These are phyloP conservation scores for Xenopus petersii DNA, from an alignment of 2,797 vertebrate genomes.

Conservation along the genomic window DNA sequence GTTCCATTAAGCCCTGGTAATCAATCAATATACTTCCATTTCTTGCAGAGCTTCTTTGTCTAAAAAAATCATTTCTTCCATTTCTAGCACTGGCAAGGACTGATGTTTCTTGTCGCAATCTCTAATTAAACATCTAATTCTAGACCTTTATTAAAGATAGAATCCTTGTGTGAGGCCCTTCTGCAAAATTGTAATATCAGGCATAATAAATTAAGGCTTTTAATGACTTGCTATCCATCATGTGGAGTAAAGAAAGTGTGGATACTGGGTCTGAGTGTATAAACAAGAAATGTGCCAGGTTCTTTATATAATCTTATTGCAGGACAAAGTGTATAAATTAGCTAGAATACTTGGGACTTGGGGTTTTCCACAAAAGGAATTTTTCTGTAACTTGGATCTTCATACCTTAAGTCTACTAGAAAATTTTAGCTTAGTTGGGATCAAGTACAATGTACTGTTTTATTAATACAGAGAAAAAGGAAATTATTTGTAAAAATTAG, in stretches of 20 bases:
- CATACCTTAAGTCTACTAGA: no score
- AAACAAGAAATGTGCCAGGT: slow-evolving; percentile 3
- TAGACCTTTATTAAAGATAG: slow-evolving; percentile 25
- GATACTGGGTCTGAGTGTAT: neutral
- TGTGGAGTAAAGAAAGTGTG: neutral
- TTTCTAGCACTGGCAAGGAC: neutral
- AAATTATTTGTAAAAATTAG: no score
- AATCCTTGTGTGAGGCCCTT: slow-evolving; percentile 15
- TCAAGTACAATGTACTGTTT: no score
- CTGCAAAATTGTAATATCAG: slow-evolving; percentile 17
- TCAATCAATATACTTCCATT: slow-evolving; percentile 15
- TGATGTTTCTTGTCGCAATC: slow-evolving; percentile 22
- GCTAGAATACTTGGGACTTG: no score
- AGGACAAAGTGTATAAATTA: neutral
- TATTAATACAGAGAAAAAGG: no score
- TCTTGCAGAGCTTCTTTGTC: slow-evolving; percentile 2
- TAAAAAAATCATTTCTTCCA: slow-evolving; percentile 13
- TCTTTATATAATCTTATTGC: neutral
- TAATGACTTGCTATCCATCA: slow-evolving; percentile 23
- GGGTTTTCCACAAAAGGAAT: no score
- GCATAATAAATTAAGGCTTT: slow-evolving; percentile 22
- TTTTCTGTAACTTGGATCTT: no score
- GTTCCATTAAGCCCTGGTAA: slow-evolving; percentile 2
- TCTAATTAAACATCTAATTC: slow-evolving; percentile 36
- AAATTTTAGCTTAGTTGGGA: no score